phyloP scores from a whole-genome alignment of 2,888 invertebrate genomes.

The Acronicta alni region DNA sequence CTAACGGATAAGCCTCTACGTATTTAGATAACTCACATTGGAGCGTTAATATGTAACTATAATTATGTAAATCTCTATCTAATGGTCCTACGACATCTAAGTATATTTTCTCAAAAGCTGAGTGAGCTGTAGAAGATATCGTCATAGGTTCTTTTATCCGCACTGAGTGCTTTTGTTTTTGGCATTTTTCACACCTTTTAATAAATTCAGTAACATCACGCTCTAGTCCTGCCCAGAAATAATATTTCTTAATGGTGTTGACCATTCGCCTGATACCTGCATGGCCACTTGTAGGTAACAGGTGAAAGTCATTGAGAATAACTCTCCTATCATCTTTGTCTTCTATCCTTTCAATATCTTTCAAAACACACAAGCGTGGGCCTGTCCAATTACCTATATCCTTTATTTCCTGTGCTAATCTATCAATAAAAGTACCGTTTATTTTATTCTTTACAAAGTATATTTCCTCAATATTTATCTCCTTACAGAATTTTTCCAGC shows the following conservation, averaged over 20 bases:
- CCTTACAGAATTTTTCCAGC: neutral
- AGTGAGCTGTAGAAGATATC: neutral
- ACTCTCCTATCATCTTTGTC: constrained; percentile 6
- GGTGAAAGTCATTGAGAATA: constrained; percentile 1
- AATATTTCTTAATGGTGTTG: constrained; percentile 7
- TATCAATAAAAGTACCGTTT: constrained; percentile 1
- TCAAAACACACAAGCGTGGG: constrained; percentile 2
- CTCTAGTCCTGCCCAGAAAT: neutral
- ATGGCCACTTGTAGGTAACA: constrained; percentile 8
- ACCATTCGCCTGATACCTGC: constrained; percentile 4
- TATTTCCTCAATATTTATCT: neutral
- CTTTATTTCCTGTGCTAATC: neutral
- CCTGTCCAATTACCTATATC: neutral
- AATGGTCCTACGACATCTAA: neutral
- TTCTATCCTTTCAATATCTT: constrained; percentile 4
- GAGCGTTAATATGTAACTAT: neutral
- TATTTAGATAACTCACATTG: neutral
- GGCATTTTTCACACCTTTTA: no score
- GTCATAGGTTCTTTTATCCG: constrained; percentile 1
- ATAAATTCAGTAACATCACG: neutral
- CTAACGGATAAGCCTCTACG: neutral
- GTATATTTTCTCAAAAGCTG: neutral
- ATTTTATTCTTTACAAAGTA: neutral
- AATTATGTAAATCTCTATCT: neutral
- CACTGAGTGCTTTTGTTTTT: neutral